Evolutionary conservation across 2,113 vertebrate species (phyloP), one percentile per base, ranked within the genome.

Genomic region (Thermophis baileyi): DNA sequence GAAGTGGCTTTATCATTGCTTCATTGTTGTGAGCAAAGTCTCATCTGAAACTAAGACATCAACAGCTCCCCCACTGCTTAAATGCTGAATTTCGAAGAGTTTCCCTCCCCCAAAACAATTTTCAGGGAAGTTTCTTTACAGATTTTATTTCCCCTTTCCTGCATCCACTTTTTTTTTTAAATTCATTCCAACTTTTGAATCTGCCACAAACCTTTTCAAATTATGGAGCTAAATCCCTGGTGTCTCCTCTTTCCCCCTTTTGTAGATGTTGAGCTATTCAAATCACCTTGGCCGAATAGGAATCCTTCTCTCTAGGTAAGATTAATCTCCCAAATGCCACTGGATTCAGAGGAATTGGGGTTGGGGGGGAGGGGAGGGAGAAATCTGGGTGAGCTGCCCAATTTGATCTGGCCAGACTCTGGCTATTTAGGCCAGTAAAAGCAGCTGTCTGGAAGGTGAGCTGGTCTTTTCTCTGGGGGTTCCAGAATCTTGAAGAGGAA

Each of bases 251-350:
- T 6, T 44, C 53, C 18, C 10, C 54, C 91, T 92, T 90, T 98
- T 93, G 97, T 97, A 98, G 98, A 96, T 97, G 94, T 95, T 97
- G 90, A 97, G 97, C 93, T 96, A 95, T 11, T 94, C 93, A 2
- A 96, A 86, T 40, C 94, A 87, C 6, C 2, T 97, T n/a, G 97
- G 97, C 55, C 96, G 95, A 85, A 50, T 96, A 92, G 94, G 96
- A 49, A 97, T 97, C 0, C 94, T 98, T 91, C 95, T 96, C 0
- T 98, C 97, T 49, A 98, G 98, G 98, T 98, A 96, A 97, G 97
- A 69, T 87, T 40, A 0, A n/a, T 87, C 40, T 35, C 24, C 30
- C 85, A 35, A 40, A 50, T 51, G 5, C 27, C 1, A 3, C 49
- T 18, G 11, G 14, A 8, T 87, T 50, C 86, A 18, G 49, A 30